Conservation (phyloP, 2,113 vertebrate genomes). For the Pseudorasbora parva region DNA sequence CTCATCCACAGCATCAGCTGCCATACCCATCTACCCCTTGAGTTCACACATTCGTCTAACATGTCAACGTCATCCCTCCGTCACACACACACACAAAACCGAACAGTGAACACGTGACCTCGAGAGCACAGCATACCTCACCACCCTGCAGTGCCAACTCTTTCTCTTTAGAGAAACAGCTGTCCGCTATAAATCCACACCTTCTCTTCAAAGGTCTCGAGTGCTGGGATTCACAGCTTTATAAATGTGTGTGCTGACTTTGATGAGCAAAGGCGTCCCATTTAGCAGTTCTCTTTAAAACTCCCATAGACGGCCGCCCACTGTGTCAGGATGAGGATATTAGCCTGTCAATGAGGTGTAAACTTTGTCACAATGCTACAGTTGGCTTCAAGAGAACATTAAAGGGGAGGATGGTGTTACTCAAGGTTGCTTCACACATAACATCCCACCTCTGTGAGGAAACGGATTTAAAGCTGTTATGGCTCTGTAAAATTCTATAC, state of each 20-base stretch:
- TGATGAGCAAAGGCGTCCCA: conserved; percentile 70
- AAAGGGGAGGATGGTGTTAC: conserved; percentile 20
- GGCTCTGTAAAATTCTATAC: conserved; percentile 43
- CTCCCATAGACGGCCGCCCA: conserved; percentile 60
- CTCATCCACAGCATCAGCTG: conserved; percentile 11
- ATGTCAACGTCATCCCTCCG: background rate
- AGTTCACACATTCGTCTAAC: conserved; percentile 20
- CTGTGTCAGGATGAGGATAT: conserved; percentile 68
- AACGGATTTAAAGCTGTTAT: conserved; percentile 53
- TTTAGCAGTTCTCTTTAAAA: conserved; percentile 69
- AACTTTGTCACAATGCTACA: conserved; percentile 66
- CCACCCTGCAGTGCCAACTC: conserved; percentile 25
- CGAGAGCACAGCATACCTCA: background rate
- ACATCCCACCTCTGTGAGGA: conserved; percentile 19
- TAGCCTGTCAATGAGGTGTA: conserved; percentile 71
- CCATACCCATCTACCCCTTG: background rate
- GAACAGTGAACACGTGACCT: background rate
- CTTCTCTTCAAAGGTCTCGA: conserved; percentile 61
- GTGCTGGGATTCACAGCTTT: conserved; percentile 64
- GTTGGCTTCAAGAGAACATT: conserved; percentile 58
- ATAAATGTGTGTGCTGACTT: conserved; percentile 66
- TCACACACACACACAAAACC: background rate
- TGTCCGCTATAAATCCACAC: conserved; percentile 67
- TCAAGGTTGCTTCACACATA: conserved; percentile 43
- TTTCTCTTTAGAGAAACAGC: conserved; percentile 61